Evolutionary conservation across 92 coral and sea anemone genomes (phyloP).

Genomic region (Zoanthus sociatus): DNA sequence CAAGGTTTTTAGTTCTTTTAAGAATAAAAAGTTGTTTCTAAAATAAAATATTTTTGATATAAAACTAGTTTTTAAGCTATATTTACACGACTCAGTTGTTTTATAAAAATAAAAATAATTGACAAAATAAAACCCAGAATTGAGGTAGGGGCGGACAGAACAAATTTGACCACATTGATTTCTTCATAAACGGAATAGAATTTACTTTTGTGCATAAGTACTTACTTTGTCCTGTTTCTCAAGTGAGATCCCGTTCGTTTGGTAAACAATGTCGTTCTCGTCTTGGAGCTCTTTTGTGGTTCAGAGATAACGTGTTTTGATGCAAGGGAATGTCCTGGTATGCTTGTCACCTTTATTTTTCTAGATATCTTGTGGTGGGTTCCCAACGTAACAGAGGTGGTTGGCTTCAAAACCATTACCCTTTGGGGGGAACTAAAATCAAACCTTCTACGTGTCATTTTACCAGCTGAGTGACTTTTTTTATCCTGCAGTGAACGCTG

Average conservation of each 20-base stretch:
- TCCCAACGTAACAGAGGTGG: not conserved
- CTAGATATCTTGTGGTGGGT: not conserved
- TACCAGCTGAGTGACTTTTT: not conserved
- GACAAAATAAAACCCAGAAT: too few relatives aligned
- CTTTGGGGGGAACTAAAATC: not conserved
- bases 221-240: constrained; percentile 24
- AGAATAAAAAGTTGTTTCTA: too few relatives aligned
- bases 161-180: too few relatives aligned
- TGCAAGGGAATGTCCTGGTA: not conserved
- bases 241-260: not conserved
- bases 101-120: too few relatives aligned
- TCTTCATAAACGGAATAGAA: too few relatives aligned
- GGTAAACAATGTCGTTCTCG: not conserved
- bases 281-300: not conserved
- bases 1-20: too few relatives aligned
- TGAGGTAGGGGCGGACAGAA: too few relatives aligned
- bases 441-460: not conserved
- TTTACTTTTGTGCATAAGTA: not conserved
- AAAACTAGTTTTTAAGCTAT: too few relatives aligned
- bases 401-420: not conserved
- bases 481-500: not conserved
- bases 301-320: not conserved
- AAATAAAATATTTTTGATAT: too few relatives aligned
- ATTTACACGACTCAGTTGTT: too few relatives aligned
- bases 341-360: not conserved